Conservation (phyloP, 2,888 invertebrate genomes). For the Meghimatium bilineatum region DNA sequence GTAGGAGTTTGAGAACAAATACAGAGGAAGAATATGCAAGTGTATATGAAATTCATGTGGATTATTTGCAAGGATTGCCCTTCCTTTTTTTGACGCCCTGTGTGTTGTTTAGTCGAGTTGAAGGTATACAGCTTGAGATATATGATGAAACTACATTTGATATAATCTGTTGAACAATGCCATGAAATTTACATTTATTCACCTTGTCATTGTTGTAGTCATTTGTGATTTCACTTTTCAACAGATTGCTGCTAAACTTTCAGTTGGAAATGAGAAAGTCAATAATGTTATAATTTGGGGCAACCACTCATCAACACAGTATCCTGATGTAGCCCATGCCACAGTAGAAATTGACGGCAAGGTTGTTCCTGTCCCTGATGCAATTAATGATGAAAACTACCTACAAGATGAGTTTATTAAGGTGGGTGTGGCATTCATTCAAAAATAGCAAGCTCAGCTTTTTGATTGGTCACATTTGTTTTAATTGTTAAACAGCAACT, state of each 20-base stretch:
- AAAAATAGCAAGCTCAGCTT: not conserved
- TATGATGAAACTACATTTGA: not conserved
- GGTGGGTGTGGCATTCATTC: conserved; percentile 74
- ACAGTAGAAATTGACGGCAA: conserved; percentile 70
- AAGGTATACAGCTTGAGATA: no score
- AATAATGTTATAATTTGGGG: conserved; percentile 99
- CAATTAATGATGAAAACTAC: conserved; percentile 87
- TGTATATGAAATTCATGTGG: no score
- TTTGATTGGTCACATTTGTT: no score
- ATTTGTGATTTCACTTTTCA: not conserved
- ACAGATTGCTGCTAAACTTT: conserved; percentile 78
- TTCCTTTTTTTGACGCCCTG: no score
- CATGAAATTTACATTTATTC: not conserved
- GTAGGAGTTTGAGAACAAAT: no score
- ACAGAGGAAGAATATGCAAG: no score
- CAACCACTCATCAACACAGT: conserved; percentile 99
- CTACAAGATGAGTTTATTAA: conserved; percentile 88
- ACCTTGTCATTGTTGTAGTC: not conserved
- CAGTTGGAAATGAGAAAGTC: conserved; percentile 82
- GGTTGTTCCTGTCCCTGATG: conserved; percentile 82
- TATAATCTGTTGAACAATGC: not conserved
- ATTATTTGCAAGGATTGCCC: no score
- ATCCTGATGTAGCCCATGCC: conserved; percentile 88
- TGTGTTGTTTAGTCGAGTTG: no score
- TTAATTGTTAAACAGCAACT: no score